These are phyloP conservation scores for Sebastes paucispinis DNA, from an alignment of 2,797 vertebrate species.

Conservation along the genomic window DNA sequence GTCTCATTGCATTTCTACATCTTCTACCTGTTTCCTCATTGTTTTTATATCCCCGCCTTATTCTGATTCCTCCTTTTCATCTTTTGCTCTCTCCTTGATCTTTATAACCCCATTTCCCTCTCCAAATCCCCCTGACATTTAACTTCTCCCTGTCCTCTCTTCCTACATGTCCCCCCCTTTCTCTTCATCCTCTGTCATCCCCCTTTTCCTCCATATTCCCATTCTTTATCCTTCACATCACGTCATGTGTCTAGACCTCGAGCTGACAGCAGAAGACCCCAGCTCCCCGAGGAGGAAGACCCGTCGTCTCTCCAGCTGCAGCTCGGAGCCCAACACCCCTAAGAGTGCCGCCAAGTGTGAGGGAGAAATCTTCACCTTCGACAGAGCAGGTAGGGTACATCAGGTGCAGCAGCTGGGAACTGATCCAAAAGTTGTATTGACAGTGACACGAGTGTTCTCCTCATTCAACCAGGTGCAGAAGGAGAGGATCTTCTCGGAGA, in stretches of 20 bases:
- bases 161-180: too few relatives aligned
- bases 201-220: neutral
- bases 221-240: neutral
- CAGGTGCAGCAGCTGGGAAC: too few relatives aligned
- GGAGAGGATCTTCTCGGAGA: conserved; percentile 88
- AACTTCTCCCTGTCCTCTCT: neutral
- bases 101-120: neutral
- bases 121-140: too few relatives aligned
- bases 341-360: conserved; percentile 95
- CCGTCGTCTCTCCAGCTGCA: conserved; percentile 90
- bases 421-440: neutral
- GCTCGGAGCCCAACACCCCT: conserved; percentile 93
- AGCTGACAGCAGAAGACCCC: conserved; percentile 87
- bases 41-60: neutral
- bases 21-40: neutral
- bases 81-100: neutral
- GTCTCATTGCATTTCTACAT: neutral
- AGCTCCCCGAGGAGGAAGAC: conserved; percentile 91
- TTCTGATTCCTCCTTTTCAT: neutral
- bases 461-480: conserved; percentile 76
- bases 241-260: conserved; percentile 79
- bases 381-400: conserved; percentile 81
- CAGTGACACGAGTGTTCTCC: neutral
- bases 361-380: conserved; percentile 94
- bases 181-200: neutral